Evolutionary conservation across 2,113 vertebrate genomes (phyloP).

Genomic region (human): DNA sequence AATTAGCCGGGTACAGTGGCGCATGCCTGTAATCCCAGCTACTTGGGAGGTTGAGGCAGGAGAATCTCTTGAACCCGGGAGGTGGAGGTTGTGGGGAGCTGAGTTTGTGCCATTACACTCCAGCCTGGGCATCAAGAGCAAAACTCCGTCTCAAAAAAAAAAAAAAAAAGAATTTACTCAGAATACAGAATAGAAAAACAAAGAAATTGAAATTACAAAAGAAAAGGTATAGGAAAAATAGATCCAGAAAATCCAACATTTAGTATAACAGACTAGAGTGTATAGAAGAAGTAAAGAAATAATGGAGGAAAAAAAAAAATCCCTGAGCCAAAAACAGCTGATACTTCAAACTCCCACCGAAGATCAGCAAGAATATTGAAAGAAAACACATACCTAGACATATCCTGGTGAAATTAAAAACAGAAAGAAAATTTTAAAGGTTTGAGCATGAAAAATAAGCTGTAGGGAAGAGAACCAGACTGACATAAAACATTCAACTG

Average conservation of each 20-base stretch:
- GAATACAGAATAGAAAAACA: not conserved
- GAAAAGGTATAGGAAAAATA: not conserved
- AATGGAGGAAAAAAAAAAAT: not conserved
- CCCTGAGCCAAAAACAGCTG: not conserved
- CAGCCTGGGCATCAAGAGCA: too few species aligned
- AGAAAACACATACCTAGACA: slow-evolving; percentile 16
- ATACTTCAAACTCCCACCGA: not conserved
- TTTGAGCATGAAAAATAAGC: slow-evolving; percentile 23
- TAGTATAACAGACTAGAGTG: not conserved
- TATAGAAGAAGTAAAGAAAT: not conserved
- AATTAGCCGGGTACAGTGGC: too few species aligned
- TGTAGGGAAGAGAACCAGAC: not conserved
- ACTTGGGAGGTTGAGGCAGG: too few species aligned
- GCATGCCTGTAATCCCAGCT: too few species aligned
- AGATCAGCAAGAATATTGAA: not conserved
- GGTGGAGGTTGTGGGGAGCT: too few species aligned
- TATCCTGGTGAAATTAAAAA: slow-evolving; percentile 17
- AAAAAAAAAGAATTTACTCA: slow-evolving; percentile 12
- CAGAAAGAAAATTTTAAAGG: not conserved
- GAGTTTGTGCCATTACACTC: too few species aligned
- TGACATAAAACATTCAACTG: not conserved
- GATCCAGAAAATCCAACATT: not conserved
- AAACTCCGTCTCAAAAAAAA: too few species aligned
- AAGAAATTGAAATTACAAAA: slow-evolving; percentile 29
- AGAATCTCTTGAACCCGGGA: too few species aligned